Evolutionary conservation across 1,140 invertebrate genomes (phyloP).

Genomic region (Papilio xuthus): DNA sequence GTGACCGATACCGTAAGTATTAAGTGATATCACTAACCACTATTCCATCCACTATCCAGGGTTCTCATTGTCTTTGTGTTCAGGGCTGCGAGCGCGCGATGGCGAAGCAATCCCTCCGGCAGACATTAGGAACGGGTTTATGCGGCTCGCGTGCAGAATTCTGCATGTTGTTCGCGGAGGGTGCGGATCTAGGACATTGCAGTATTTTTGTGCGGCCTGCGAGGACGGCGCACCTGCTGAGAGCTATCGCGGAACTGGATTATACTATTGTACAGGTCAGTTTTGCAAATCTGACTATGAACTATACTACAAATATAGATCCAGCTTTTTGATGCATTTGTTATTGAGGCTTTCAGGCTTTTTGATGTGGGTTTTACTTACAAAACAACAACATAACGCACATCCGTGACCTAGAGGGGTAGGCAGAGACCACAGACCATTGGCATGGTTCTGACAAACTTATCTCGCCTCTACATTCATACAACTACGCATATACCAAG

Average conservation of each 20-base stretch:
- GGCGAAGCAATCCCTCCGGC: slow-evolving; percentile 61
- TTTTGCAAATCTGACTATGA: background rate
- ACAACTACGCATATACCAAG: too few relatives aligned
- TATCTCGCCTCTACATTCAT: too few relatives aligned
- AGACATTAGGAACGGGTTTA: slow-evolving; percentile 59
- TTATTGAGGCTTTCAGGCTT: too few relatives aligned
- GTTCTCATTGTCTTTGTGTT: slow-evolving; percentile 11
- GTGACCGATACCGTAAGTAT: slow-evolving; percentile 59
- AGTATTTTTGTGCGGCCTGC: slow-evolving; percentile 68
- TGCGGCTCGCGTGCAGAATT: slow-evolving; percentile 68
- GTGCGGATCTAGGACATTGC: slow-evolving; percentile 57
- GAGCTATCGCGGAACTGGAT: slow-evolving; percentile 65
- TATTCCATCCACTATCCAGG: too few relatives aligned
- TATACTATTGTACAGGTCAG: slow-evolving; percentile 67
- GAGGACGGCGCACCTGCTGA: slow-evolving; percentile 61
- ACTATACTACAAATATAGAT: too few relatives aligned
- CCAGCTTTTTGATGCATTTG: too few relatives aligned
- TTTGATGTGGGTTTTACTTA: too few relatives aligned
- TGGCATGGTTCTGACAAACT: too few relatives aligned
- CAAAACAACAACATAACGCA: too few relatives aligned
- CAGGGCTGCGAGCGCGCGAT: slow-evolving; percentile 61
- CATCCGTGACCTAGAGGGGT: too few relatives aligned
- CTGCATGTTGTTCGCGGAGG: slow-evolving; percentile 70
- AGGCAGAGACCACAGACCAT: too few relatives aligned
- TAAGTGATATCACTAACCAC: background rate